Evolutionary conservation across 2,113 vertebrate genomes (phyloP).

Genomic region (Dipodomys merriami): DNA sequence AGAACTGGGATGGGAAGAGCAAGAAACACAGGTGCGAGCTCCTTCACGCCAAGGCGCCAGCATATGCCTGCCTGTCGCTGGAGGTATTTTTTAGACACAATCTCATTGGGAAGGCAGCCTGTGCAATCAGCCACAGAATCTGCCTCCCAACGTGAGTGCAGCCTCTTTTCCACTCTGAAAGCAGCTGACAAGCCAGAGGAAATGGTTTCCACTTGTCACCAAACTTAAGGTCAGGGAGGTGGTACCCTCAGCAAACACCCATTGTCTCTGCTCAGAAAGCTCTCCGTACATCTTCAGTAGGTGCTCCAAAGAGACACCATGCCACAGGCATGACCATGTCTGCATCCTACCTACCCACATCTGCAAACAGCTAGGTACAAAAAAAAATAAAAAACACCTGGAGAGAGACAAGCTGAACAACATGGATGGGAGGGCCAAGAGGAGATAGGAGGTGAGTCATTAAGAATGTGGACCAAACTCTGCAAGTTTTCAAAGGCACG

Average conservation of each 20-base stretch:
- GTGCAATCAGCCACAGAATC: background rate
- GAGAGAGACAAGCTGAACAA: background rate
- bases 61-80: conserved; percentile 67
- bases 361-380: background rate
- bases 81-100: conserved; percentile 73
- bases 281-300: conserved; percentile 50
- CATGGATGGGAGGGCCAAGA: too few relatives aligned
- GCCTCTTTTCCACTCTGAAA: background rate
- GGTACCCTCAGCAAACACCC: background rate
- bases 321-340: background rate
- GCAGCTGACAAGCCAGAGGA: conserved; percentile 6
- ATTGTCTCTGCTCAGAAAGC: conserved; percentile 52
- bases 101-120: conserved; percentile 53
- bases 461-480: too few relatives aligned
- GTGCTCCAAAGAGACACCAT: conserved; percentile 40
- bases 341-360: conserved; percentile 1
- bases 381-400: conserved; percentile 18
- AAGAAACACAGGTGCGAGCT: too few relatives aligned
- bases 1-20: too few relatives aligned
- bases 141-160: background rate
- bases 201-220: conserved; percentile 11
- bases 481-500: too few relatives aligned
- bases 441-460: background rate
- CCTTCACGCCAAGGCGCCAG: too few relatives aligned
- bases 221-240: conserved; percentile 46